Evolutionary conservation across 2,888 invertebrate genomes (phyloP).

Genomic region (Apamea epomidion): DNA sequence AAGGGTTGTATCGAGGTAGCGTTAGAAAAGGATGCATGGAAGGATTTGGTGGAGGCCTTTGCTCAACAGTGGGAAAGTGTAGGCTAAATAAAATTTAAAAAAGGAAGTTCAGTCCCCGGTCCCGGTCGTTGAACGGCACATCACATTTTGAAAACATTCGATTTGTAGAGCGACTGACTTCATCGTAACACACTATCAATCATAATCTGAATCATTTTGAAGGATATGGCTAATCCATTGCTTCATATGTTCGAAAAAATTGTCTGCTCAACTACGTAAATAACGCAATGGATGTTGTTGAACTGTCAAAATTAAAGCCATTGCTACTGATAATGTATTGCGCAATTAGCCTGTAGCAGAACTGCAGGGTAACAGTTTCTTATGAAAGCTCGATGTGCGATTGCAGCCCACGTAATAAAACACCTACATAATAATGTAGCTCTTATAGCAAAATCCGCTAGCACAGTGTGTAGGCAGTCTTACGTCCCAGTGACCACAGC

Average conservation of each 20-base stretch:
- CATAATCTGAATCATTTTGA: too few species aligned
- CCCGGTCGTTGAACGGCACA: not conserved
- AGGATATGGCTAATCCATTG: too few species aligned
- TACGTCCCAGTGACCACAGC: slow-evolving; percentile 59
- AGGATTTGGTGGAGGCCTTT: too few species aligned
- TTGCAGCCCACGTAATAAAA: not conserved
- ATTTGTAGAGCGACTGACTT: too few species aligned
- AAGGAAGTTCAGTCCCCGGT: not conserved
- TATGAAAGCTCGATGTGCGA: not conserved
- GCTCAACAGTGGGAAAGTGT: too few species aligned
- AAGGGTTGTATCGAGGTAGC: too few species aligned
- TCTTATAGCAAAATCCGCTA: not conserved
- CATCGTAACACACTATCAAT: not conserved
- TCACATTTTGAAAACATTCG: not conserved
- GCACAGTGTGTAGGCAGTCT: slow-evolving; percentile 50
- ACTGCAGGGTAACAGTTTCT: not conserved
- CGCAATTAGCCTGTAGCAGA: not conserved
- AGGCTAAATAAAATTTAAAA: too few species aligned
- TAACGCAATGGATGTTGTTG: not conserved
- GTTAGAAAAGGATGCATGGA: too few species aligned
- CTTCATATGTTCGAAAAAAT: too few species aligned
- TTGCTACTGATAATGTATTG: not conserved
- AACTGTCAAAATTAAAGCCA: not conserved
- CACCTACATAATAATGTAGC: not conserved
- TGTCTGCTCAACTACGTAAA: not conserved